Conservation (phyloP, 2,113 vertebrate species). For the Dicrurus megarhynchus region DNA sequence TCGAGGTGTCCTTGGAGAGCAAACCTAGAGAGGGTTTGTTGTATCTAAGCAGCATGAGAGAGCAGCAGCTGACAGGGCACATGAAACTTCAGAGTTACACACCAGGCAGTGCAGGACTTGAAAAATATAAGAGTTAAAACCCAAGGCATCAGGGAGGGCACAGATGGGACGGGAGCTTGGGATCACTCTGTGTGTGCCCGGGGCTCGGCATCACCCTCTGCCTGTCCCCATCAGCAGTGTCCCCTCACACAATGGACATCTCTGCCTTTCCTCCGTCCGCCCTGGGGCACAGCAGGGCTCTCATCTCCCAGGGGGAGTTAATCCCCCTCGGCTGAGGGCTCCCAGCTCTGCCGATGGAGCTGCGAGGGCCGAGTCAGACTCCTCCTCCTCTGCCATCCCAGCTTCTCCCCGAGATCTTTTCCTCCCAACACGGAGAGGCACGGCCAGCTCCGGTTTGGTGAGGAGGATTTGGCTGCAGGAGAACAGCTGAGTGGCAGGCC, state of each 20-base stretch:
- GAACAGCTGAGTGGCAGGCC: background rate
- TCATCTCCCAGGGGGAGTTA: background rate
- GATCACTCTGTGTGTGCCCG: background rate
- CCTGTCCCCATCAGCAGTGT: background rate
- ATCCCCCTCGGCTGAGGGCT: background rate
- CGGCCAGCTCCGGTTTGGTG: background rate
- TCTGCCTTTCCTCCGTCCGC: background rate
- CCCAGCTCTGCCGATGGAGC: background rate
- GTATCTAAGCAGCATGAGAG: too few species aligned
- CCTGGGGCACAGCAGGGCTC: background rate
- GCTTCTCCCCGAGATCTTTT: background rate
- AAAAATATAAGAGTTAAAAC: too few species aligned
- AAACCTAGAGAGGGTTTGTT: too few species aligned
- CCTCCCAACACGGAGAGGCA: background rate
- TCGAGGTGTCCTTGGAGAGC: too few species aligned
- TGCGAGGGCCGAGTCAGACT: background rate
- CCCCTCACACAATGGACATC: background rate
- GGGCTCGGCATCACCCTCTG: background rate
- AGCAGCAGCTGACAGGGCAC: too few species aligned
- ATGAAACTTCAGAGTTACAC: too few species aligned
- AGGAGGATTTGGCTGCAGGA: background rate
- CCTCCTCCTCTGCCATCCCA: background rate
- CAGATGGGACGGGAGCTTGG: background rate
- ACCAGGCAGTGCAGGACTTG: too few species aligned
- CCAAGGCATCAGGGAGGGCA: background rate